phyloP scores from a whole-genome alignment of 1,140 invertebrate species.

The Tetramorium simillimum region DNA sequence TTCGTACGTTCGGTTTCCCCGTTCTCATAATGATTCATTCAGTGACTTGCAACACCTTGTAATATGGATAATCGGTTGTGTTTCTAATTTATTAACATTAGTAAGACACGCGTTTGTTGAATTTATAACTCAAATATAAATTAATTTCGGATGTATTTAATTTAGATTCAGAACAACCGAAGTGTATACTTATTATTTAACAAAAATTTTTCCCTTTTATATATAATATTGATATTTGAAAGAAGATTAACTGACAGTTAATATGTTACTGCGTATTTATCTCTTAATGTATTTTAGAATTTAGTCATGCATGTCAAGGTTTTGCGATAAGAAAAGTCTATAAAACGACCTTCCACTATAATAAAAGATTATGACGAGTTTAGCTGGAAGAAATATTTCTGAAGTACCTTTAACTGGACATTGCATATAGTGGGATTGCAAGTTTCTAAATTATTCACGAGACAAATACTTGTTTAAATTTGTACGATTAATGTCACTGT shows the following conservation, averaged over 20 bases:
- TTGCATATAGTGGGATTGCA: neutral
- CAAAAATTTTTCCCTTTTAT: neutral
- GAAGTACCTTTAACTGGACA: neutral
- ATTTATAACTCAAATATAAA: neutral
- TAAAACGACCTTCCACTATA: neutral
- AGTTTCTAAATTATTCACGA: conserved; percentile 28
- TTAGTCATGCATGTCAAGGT: conserved; percentile 41
- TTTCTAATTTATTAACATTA: neutral
- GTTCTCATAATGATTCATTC: neutral
- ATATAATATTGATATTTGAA: neutral
- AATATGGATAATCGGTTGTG: no score
- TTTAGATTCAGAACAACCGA: neutral
- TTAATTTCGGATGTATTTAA: neutral
- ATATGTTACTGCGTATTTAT: neutral
- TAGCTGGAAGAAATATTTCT: neutral
- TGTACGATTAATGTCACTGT: neutral
- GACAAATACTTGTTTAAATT: neutral
- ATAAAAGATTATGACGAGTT: neutral
- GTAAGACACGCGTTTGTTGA: neutral
- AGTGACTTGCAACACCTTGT: neutral
- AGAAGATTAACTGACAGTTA: neutral
- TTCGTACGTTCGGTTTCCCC: neutral
- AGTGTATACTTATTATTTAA: neutral
- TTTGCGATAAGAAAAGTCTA: neutral
- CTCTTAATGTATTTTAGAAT: neutral